These are phyloP conservation scores for Atrichornis clamosus DNA, from an alignment of 2,113 vertebrate genomes.

Conservation along the genomic window DNA sequence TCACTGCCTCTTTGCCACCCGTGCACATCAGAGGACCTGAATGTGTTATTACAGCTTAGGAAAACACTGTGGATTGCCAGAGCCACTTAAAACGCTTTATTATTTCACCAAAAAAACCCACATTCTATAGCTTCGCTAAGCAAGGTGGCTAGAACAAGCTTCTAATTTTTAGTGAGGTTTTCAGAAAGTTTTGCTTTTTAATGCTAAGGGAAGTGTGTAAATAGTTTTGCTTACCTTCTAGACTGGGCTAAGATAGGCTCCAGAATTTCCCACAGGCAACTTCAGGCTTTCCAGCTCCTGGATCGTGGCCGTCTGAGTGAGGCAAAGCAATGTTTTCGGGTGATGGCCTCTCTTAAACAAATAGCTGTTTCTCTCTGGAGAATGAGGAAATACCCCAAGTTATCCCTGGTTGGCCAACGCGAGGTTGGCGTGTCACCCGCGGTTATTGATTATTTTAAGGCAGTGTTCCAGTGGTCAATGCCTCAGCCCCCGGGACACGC, in stretches of 20 bases:
- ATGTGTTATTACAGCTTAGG: not conserved
- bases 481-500: not conserved
- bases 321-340: not conserved
- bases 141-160: not conserved
- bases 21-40: not conserved
- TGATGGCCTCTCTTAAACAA: not conserved
- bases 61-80: not conserved
- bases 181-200: not conserved
- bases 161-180: not conserved
- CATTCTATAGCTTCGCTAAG: not conserved
- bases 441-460: conserved; percentile 23
- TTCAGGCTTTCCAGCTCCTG: not conserved
- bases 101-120: conserved; percentile 1
- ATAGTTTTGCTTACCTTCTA: conserved; percentile 13
- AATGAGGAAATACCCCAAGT: conserved; percentile 55
- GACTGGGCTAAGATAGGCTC: not conserved
- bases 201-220: not conserved
- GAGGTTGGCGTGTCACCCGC: not conserved
- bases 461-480: conserved; percentile 67
- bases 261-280: not conserved
- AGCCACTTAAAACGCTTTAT: not conserved
- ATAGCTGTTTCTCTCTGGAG: not conserved
- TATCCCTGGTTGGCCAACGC: not conserved
- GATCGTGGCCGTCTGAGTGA: not conserved
- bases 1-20: not conserved